Percentiles rank a stretch among this genome's conserved stretches.
Evolutionary conservation across 1,140 invertebrate species (phyloP).

Genomic region (Macrostomum lignano): DNA sequence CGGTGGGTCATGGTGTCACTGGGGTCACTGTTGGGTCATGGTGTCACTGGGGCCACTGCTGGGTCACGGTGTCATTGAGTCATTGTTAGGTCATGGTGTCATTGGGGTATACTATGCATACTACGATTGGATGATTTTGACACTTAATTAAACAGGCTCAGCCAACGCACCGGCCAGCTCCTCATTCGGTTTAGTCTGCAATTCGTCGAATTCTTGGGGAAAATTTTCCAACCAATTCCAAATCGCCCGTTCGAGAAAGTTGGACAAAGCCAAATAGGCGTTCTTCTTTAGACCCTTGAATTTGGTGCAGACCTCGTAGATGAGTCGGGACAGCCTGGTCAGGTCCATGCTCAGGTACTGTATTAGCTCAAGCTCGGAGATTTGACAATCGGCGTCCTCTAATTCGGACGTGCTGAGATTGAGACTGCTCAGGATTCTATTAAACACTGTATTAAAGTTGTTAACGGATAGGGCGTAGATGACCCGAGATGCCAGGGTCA

Average conservation of each 20-base stretch:
- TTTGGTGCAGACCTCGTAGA: constrained; percentile 11
- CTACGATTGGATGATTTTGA: too few species aligned
- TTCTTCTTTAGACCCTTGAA: constrained; percentile 43
- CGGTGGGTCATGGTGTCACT: too few species aligned
- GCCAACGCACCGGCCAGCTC: constrained; percentile 41
- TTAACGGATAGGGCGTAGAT: constrained; percentile 74
- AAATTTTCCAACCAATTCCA: constrained; percentile 99
- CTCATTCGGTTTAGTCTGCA: constrained; percentile 57
- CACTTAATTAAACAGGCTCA: too few species aligned
- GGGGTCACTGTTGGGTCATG: too few species aligned
- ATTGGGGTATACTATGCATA: too few species aligned
- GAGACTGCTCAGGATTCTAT: constrained; percentile 67
- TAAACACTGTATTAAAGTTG: constrained; percentile 83
- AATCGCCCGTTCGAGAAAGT: constrained; percentile 56
- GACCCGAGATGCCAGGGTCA: constrained; percentile 65
- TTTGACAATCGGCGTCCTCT: too few species aligned
- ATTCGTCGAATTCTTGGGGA: constrained; percentile 57
- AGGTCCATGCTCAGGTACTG: constrained; percentile 84
- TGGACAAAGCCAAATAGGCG: constrained; percentile 51
- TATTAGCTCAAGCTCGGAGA: constrained; percentile 81
- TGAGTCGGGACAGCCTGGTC: constrained; percentile 34
- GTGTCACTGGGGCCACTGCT: too few species aligned
- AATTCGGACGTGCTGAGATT: too few species aligned
- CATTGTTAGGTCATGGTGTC: too few species aligned
- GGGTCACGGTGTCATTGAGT: too few species aligned